Percentiles rank a stretch among this genome's conserved stretches.
Evolutionary conservation across 2,113 vertebrate genomes (phyloP).

Genomic region (Grammomys surdaster): DNA sequence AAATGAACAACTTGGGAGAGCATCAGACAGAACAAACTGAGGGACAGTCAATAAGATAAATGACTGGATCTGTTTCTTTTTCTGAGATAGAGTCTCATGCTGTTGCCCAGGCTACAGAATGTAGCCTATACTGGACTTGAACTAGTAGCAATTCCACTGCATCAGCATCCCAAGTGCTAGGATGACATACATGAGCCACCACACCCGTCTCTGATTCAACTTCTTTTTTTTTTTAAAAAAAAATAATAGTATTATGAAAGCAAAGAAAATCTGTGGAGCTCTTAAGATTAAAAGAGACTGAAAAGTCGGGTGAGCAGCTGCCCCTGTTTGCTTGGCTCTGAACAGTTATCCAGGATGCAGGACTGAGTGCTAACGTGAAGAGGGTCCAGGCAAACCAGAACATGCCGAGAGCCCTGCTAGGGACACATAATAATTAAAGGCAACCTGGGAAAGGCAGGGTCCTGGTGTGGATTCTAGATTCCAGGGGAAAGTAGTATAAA

Average conservation of each 20-base stretch:
- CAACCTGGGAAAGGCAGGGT: not conserved
- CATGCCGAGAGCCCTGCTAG: not conserved
- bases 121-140: not conserved
- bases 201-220: not conserved
- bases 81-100: not conserved
- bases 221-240: constrained; percentile 4
- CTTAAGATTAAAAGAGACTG: not conserved
- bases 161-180: too few species aligned
- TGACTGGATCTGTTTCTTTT: not conserved
- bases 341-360: not conserved
- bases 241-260: not conserved
- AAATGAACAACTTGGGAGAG: not conserved
- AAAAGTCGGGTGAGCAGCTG: not conserved
- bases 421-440: not conserved
- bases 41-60: not conserved
- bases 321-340: not conserved
- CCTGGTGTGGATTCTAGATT: not conserved
- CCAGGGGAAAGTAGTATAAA: not conserved
- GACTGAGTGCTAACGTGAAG: not conserved
- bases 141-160: not conserved
- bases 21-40: not conserved
- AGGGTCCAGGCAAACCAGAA: not conserved
- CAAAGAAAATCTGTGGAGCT: not conserved
- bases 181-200: not conserved
- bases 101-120: not conserved